Conservation (phyloP, 2,113 vertebrate species). For the Gavia stellata region DNA sequence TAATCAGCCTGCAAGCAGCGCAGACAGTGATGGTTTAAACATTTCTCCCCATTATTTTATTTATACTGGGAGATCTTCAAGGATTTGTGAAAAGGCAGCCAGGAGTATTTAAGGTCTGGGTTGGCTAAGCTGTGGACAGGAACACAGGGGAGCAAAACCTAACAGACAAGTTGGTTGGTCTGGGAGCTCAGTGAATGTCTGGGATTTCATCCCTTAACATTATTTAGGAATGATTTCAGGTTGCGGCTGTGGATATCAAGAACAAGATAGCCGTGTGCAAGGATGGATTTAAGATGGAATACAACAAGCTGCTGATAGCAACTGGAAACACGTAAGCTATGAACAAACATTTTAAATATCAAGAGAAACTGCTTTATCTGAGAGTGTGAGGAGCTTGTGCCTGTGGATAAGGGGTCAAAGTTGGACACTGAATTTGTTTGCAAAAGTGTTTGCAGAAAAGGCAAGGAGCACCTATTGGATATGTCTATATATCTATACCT, state of each 20-base stretch:
- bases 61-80: not conserved
- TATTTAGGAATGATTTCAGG: constrained; percentile 71
- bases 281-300: constrained; percentile 93
- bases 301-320: constrained; percentile 91
- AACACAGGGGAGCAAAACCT: not conserved
- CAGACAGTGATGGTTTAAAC: not conserved
- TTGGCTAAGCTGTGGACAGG: not conserved
- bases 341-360: not conserved
- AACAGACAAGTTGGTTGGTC: not conserved
- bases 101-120: not conserved
- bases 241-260: constrained; percentile 86
- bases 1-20: not conserved
- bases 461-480: not conserved
- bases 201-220: not conserved
- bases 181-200: not conserved
- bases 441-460: not conserved
- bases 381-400: not conserved
- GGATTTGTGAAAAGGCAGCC: not conserved
- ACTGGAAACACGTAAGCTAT: constrained; percentile 87
- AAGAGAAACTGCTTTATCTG: not conserved
- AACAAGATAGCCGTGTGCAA: constrained; percentile 87
- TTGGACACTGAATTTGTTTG: not conserved
- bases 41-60: not conserved
- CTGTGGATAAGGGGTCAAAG: not conserved
- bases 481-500: no score